Evolutionary conservation across 2,888 invertebrate genomes (phyloP), one percentile per base, ranked within the genome.

Genomic region (Platycheirus albimanus): DNA sequence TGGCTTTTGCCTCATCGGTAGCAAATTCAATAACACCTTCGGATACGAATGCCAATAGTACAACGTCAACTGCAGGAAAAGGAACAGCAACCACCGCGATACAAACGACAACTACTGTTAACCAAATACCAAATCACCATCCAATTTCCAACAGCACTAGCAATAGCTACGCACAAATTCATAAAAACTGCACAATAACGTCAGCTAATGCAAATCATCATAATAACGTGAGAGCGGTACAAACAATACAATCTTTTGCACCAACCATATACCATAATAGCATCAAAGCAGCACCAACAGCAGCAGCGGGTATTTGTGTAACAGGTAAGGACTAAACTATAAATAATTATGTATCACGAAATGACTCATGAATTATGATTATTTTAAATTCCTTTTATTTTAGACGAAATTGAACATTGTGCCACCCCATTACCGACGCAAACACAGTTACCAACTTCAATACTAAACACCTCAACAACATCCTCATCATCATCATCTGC

Each of bases 151-250:
- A 70, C 47, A 51, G 77, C 41, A 47, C 67, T 41, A 64, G 61
- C 38, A 63, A 17, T 52, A 87, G 85, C 86, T 88, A 76, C 87
- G 88, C 87, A 56, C 89, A 89, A 85, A 87, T 87, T 84, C 71
- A 72, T 91, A 93, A 91, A 92, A 94, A 89, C 98, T 98, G 91
- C 58, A 91, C 95, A 96, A 90, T 95, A 96, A 93, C 93, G 96
- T 87, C 95, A 96, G 91, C 24, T 6, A 24, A 24, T 24, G 3
- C 6, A 24, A 24, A 3, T 24, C 24, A 24, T 24, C 24, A 24
- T 6, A 24, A 24, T 24, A 24, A 24, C 93, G 96, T 87, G 96
- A 96, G 91, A 93, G 88, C 90, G 6, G 6, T 4, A 24, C 24
- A 24, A 41, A 7, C 58, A 45, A 88, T 88, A 85, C 75, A 89